Evolutionary conservation across 2,113 vertebrate species (phyloP).

Genomic region (Prietella phreatophila): DNA sequence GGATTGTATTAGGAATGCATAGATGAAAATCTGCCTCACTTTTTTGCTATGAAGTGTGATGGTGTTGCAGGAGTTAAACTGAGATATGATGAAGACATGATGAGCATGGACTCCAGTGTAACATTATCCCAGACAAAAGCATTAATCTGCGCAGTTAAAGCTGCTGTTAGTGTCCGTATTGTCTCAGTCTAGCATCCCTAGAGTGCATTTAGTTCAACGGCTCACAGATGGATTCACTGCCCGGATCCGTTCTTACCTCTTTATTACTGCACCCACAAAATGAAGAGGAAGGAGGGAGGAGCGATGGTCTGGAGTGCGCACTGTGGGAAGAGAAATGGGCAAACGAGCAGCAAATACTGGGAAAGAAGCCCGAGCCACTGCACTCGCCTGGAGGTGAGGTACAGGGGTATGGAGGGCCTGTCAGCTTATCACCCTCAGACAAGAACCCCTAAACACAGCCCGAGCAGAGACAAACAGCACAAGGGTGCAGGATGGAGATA

Average conservation of each 20-base stretch:
- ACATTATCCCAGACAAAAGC: constrained; percentile 53
- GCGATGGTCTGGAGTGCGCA: constrained; percentile 1
- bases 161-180: constrained; percentile 59
- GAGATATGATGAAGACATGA: constrained; percentile 37
- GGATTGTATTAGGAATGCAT: not conserved
- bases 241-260: constrained; percentile 55
- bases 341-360: constrained; percentile 14
- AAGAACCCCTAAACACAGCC: constrained; percentile 72
- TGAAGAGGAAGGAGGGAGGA: constrained; percentile 1
- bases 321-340: constrained; percentile 20
- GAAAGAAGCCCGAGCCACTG: constrained; percentile 36
- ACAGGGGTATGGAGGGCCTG: constrained; percentile 57
- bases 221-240: constrained; percentile 59
- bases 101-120: constrained; percentile 53
- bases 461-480: constrained; percentile 68
- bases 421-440: constrained; percentile 77
- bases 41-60: not conserved
- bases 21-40: not conserved
- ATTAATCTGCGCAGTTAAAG: constrained; percentile 56
- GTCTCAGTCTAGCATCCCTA: constrained; percentile 58
- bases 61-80: not conserved
- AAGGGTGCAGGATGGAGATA: constrained; percentile 75
- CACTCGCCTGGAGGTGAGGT: constrained; percentile 33
- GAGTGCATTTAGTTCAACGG: constrained; percentile 57
- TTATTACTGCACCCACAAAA: constrained; percentile 51